phyloP scores from a whole-genome alignment of 1,140 invertebrate genomes.

The Argopecten irradians region DNA sequence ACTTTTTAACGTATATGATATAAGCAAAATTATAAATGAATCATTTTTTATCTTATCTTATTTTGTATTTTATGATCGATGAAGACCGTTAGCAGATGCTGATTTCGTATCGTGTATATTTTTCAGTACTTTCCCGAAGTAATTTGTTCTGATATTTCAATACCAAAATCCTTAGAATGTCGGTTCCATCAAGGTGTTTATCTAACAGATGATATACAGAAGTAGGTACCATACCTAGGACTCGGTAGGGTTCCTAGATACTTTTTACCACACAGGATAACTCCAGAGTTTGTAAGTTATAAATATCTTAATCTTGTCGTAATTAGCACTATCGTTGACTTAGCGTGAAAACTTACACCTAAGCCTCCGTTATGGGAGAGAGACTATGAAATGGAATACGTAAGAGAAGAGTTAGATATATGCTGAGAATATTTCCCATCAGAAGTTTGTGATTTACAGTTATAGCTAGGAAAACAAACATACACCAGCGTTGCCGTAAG shows the following conservation, averaged over 20 bases:
- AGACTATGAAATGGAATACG: background rate
- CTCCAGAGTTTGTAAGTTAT: background rate
- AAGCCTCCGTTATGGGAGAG: background rate
- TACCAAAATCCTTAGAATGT: background rate
- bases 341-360: background rate
- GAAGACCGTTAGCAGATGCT: background rate
- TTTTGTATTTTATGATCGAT: background rate
- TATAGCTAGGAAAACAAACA: no score
- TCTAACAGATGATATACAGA: background rate
- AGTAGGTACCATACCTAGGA: background rate
- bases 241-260: background rate
- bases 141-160: background rate
- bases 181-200: background rate
- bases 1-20: no score
- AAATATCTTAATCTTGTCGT: background rate
- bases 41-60: background rate
- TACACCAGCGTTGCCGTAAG: no score
- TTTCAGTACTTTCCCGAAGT: background rate
- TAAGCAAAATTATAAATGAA: background rate
- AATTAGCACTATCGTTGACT: background rate
- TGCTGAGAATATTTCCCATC: background rate
- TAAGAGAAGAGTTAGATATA: background rate
- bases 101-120: background rate
- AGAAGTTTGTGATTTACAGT: no score
- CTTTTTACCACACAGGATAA: background rate